Evolutionary conservation across 2,797 vertebrate species (phyloP).

Genomic region (Avahi laniger): DNA sequence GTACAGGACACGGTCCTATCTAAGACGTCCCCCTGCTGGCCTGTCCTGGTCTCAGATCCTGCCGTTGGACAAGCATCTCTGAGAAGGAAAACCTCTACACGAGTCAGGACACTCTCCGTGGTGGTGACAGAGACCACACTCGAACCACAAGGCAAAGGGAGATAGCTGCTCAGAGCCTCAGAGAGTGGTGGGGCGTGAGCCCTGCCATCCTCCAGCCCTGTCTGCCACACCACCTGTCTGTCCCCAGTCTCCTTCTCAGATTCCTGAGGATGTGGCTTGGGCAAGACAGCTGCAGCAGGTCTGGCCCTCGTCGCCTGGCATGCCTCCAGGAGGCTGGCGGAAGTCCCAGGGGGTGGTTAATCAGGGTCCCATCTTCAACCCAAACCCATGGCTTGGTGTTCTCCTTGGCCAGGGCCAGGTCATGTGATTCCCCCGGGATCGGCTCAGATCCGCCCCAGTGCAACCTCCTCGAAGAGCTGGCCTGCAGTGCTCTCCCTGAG

Average conservation of each 20-base stretch:
- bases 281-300: neutral
- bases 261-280: neutral
- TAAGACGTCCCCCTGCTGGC: too few relatives aligned
- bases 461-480: fast-evolving
- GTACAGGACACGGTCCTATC: neutral
- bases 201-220: too few relatives aligned
- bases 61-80: fast-evolving
- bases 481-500: too few relatives aligned
- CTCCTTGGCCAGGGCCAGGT: neutral
- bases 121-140: neutral
- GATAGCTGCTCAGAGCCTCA: fast-evolving
- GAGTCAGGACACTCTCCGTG: too few relatives aligned
- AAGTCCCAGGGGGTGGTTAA: neutral
- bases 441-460: neutral
- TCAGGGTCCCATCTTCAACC: neutral
- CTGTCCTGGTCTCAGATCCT: neutral
- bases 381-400: neutral
- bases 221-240: neutral
- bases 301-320: neutral
- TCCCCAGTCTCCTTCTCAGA: neutral
- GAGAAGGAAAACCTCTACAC: neutral
- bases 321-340: neutral
- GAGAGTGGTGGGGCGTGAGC: fast-evolving
- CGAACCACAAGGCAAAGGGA: too few relatives aligned
- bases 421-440: neutral